phyloP scores from a whole-genome alignment of 2,888 invertebrate genomes.

The Pterostichus madidus region DNA sequence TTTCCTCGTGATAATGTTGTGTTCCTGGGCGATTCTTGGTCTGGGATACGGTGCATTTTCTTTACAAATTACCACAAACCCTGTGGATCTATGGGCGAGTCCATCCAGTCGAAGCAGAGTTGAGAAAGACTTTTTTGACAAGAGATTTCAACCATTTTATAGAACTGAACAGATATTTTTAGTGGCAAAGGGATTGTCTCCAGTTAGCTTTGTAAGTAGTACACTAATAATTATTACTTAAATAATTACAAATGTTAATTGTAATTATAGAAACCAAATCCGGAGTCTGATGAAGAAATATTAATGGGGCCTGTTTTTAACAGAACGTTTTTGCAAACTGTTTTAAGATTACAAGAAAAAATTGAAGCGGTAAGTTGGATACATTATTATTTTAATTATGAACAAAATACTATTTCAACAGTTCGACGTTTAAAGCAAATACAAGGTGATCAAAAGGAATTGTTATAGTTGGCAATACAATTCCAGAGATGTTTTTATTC shows the following conservation, averaged over 20 bases:
- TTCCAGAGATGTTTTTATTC: too few species aligned
- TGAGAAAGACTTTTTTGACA: slow-evolving; percentile 93
- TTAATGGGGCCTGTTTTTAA: slow-evolving; percentile 91
- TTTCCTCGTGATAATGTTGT: slow-evolving; percentile 81
- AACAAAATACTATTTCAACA: too few species aligned
- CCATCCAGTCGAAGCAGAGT: slow-evolving; percentile 87
- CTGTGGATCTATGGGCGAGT: slow-evolving; percentile 96
- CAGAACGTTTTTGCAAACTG: slow-evolving; percentile 85
- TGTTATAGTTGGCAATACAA: too few species aligned
- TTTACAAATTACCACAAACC: slow-evolving; percentile 90
- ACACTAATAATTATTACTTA: neutral
- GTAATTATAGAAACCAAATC: neutral
- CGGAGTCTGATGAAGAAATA: slow-evolving; percentile 73
- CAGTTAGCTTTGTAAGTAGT: slow-evolving; percentile 78
- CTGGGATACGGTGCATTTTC: slow-evolving; percentile 84
- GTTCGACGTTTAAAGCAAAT: too few species aligned
- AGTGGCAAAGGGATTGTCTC: slow-evolving; percentile 78
- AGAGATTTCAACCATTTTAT: slow-evolving; percentile 93
- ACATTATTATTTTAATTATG: too few species aligned
- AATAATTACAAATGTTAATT: neutral
- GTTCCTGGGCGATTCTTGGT: slow-evolving; percentile 81
- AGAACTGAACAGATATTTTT: slow-evolving; percentile 94
- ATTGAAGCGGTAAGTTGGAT: slow-evolving; percentile 81
- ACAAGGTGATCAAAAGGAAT: too few species aligned
- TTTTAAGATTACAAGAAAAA: slow-evolving; percentile 84